Percentiles rank a stretch among this genome's conserved stretches.
Conservation (phyloP, 2,113 vertebrate species). For the Hoplias malabaricus region DNA sequence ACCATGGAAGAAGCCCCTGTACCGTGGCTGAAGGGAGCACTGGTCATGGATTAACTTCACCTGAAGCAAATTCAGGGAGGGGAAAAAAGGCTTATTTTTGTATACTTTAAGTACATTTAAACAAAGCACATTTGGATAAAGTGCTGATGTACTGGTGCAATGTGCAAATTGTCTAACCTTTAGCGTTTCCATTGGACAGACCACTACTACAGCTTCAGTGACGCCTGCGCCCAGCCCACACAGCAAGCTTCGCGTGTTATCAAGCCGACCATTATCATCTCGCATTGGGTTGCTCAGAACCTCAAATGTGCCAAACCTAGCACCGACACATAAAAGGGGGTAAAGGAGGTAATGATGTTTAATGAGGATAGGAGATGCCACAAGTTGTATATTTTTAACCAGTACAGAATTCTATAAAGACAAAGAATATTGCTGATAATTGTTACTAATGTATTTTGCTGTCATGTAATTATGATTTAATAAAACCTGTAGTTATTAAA, state of each 20-base stretch:
- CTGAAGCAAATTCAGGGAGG: constrained; percentile 54
- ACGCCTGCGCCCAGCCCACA: constrained; percentile 76
- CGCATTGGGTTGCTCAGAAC: constrained; percentile 76
- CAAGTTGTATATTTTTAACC: too few species aligned
- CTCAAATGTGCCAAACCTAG: constrained; percentile 79
- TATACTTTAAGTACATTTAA: not conserved
- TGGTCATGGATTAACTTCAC: constrained; percentile 83
- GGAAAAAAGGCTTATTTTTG: not conserved
- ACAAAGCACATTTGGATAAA: not conserved
- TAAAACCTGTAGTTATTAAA: too few species aligned
- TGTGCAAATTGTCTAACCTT: constrained; percentile 63
- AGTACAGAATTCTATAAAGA: too few species aligned
- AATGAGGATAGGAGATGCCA: too few species aligned
- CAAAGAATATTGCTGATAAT: too few species aligned
- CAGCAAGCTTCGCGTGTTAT: constrained; percentile 74
- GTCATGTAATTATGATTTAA: too few species aligned
- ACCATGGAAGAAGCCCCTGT: constrained; percentile 80
- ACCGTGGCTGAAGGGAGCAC: constrained; percentile 72
- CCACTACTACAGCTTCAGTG: constrained; percentile 75
- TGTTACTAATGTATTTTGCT: too few species aligned
- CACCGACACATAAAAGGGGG: not conserved
- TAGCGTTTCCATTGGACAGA: constrained; percentile 81
- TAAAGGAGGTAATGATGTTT: not conserved
- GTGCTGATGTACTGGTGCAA: not conserved
- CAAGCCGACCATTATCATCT: constrained; percentile 71